These are phyloP conservation scores for Mystacornis crossleyi DNA, from an alignment of 2,113 vertebrate genomes.

Conservation along the genomic window DNA sequence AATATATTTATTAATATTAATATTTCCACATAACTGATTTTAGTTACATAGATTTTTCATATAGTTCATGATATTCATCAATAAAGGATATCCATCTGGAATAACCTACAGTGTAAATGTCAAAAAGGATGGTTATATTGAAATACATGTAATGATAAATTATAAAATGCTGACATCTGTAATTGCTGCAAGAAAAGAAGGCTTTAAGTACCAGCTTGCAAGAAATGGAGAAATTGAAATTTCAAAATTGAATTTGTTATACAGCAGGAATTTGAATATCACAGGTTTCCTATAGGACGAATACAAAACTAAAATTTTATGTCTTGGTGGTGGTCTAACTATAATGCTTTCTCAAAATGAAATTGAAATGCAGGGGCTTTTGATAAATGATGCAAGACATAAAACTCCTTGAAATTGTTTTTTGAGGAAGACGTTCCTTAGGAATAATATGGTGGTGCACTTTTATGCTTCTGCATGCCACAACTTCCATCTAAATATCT, in stretches of 20 bases:
- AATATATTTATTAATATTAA: neutral
- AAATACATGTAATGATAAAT: neutral
- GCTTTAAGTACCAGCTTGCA: neutral
- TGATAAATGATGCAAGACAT: fast-evolving
- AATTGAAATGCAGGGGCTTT: neutral
- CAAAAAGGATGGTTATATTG: neutral
- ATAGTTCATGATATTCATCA: neutral
- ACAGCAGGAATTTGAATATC: neutral
- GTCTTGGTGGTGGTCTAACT: neutral
- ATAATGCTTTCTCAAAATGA: neutral
- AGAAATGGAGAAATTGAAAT: neutral
- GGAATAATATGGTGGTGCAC: neutral
- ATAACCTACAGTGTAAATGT: neutral
- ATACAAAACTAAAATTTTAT: neutral
- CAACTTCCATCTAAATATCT: neutral
- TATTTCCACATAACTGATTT: neutral
- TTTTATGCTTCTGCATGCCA: neutral
- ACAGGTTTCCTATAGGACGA: neutral
- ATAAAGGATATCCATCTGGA: neutral
- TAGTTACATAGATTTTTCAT: neutral
- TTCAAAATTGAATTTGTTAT: neutral
- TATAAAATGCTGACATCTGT: neutral
- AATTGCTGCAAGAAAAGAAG: neutral
- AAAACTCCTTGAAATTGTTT: neutral
- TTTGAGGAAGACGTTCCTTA: neutral